Base-by-base conservation (phyloP, 2,797 vertebrate species). In the Lepilemur ruficaudatus region DNA sequence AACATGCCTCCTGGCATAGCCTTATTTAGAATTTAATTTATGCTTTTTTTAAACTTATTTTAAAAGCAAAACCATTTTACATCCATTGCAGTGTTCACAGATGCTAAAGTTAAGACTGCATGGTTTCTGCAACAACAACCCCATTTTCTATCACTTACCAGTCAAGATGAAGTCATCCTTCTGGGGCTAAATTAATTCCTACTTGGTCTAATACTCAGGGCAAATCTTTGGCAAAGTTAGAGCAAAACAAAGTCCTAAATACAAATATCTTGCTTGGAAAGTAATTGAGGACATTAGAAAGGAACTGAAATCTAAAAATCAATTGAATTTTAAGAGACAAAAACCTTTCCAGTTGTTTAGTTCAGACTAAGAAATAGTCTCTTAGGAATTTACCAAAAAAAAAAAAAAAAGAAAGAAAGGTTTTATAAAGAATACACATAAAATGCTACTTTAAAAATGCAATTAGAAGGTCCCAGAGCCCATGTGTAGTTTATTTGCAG, bases 261-360 rank as follows among this genome's bases (percentile, higher is more conserved):
- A 85, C 38, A 95, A 92, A 88, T 88, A 76, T 75, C 82, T 92
- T 91, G 13, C 63, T 94, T 72, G 41, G 25, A 96, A 97, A 96
- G 81, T 69, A 97, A 83, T 22, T 38, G 67, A 95, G 57, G 73
- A 88, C 28, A 67, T 92, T 95, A 89, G 15, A 70, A 85, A 93
- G 61, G 13, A n/a, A 83, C 28, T 48, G 22, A 94, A 95, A 79
- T 17, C 41, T 95, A 88, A 95, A 97, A 93, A 55, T 90, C 92
- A 94, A 57, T 38, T 93, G 55, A n/a, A 86, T 92, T 96, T 96
- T 96, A 79, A 89, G 72, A 76, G 32, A 87, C 46, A 78, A 73
- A 84, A 93, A 69, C 25, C 35, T 70, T 96, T 76, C 43, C 43
- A 69, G 28, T 93, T 93, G 12, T 73, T 94, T 20, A 86, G 7